These are phyloP conservation scores for Nesoenas mayeri DNA, from an alignment of 2,113 vertebrate species.

Conservation along the genomic window DNA sequence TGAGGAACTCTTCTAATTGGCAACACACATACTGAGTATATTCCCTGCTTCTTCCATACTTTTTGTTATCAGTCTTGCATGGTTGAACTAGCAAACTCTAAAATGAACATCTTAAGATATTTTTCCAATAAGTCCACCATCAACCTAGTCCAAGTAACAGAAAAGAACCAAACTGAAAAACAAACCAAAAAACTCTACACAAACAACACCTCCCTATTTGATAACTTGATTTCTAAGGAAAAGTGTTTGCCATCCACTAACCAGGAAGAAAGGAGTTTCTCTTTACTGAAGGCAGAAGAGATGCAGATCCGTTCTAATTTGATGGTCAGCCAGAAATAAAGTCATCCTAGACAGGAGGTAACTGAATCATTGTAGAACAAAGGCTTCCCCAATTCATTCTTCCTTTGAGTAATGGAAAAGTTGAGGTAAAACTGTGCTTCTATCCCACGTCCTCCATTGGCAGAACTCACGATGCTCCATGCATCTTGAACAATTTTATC, in stretches of 20 bases:
- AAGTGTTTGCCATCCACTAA: neutral
- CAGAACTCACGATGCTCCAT: neutral
- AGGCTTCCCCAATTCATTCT: fast-evolving
- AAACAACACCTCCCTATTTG: neutral
- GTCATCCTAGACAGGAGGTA: neutral
- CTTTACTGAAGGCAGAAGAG: neutral
- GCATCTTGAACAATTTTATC: neutral
- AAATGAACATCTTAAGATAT: neutral
- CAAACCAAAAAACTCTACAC: neutral
- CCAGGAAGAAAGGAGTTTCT: neutral
- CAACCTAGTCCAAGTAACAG: neutral
- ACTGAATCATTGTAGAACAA: neutral
- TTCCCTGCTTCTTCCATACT: neutral
- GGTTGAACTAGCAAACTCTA: neutral
- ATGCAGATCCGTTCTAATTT: neutral
- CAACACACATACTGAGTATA: neutral
- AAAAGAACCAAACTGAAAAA: neutral
- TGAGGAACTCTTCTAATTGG: neutral
- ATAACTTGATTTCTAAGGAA: neutral
- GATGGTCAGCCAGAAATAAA: neutral
- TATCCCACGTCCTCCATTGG: fast-evolving
- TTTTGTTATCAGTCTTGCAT: neutral
- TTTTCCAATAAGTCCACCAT: neutral
- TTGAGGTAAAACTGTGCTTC: neutral
- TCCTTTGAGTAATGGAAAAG: neutral